These are phyloP conservation scores for Xenops minutus DNA, from an alignment of 2,797 vertebrate genomes.

Conservation along the genomic window DNA sequence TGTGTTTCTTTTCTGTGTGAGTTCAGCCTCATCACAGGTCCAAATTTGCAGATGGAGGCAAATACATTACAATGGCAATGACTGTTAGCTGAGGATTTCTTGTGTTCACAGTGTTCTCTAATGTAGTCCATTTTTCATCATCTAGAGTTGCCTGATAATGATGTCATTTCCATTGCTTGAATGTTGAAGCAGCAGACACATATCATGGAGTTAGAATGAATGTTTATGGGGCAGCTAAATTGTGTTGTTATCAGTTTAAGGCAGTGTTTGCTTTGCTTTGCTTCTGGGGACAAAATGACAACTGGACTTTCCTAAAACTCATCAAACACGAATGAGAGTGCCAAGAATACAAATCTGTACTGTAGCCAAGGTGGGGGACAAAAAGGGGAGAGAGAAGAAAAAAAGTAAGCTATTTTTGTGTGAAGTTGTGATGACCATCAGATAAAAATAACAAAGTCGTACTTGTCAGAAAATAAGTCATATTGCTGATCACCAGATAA, in stretches of 20 bases:
- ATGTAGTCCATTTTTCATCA: slow-evolving; percentile 74
- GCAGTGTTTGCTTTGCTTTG: slow-evolving; percentile 67
- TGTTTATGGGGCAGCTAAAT: slow-evolving; percentile 68
- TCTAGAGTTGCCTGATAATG: slow-evolving; percentile 71
- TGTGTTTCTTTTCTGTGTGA: slow-evolving; percentile 21
- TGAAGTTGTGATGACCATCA: slow-evolving; percentile 41
- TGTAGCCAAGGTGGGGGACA: background rate
- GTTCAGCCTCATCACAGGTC: background rate
- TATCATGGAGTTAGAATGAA: slow-evolving; percentile 66
- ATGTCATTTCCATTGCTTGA: slow-evolving; percentile 75
- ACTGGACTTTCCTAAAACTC: slow-evolving; percentile 60
- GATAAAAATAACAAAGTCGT: slow-evolving; percentile 63
- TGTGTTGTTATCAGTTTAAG: slow-evolving; percentile 72
- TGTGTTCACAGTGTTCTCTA: slow-evolving; percentile 71
- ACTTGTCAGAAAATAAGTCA: slow-evolving; percentile 64
- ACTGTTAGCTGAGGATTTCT: slow-evolving; percentile 69
- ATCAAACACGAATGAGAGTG: slow-evolving; percentile 45
- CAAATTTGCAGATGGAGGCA: slow-evolving; percentile 64
- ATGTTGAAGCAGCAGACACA: slow-evolving; percentile 67
- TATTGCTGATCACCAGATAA: slow-evolving; percentile 45
- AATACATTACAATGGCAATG: slow-evolving; percentile 62
- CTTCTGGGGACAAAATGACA: slow-evolving; percentile 69
- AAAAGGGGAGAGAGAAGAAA: background rate
- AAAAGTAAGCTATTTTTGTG: slow-evolving; percentile 30
- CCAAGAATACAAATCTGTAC: slow-evolving; percentile 59